Evolutionary conservation across 2,797 vertebrate genomes (phyloP).

Genomic region (Pygocentrus nattereri): DNA sequence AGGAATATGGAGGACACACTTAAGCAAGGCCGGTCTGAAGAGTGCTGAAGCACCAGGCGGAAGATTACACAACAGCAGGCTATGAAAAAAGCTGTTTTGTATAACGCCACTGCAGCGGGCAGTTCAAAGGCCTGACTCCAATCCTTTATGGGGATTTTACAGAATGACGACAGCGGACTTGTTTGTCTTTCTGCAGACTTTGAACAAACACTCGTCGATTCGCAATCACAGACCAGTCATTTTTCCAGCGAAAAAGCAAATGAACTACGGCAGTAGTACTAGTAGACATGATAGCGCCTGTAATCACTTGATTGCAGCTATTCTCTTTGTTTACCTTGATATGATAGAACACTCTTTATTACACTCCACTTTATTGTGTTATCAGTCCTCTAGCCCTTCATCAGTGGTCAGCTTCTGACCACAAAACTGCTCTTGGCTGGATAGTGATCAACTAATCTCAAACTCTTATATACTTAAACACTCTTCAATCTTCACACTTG

Average conservation of each 20-base stretch:
- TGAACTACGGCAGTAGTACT: conserved; percentile 14
- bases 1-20: conserved; percentile 54
- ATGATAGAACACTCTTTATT: not conserved
- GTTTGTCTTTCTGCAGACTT: conserved; percentile 35
- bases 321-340: conserved; percentile 19
- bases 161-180: conserved; percentile 17
- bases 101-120: not conserved
- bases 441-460: not conserved
- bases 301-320: conserved; percentile 25
- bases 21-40: conserved; percentile 44
- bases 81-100: not conserved
- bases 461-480: too few relatives aligned
- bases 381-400: not conserved
- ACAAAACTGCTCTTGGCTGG: not conserved
- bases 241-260: conserved; percentile 42
- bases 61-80: conserved; percentile 31
- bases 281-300: conserved; percentile 10
- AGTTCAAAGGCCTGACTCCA: not conserved
- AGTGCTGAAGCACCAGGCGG: conserved; percentile 22
- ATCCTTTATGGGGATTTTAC: not conserved
- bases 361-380: not conserved
- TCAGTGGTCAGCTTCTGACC: not conserved
- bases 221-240: not conserved
- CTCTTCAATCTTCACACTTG: too few relatives aligned
- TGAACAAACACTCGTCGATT: conserved; percentile 35